Evolutionary conservation across 2,797 vertebrate species (phyloP), one percentile per base, ranked within the genome.

Genomic region (Anguilla anguilla): DNA sequence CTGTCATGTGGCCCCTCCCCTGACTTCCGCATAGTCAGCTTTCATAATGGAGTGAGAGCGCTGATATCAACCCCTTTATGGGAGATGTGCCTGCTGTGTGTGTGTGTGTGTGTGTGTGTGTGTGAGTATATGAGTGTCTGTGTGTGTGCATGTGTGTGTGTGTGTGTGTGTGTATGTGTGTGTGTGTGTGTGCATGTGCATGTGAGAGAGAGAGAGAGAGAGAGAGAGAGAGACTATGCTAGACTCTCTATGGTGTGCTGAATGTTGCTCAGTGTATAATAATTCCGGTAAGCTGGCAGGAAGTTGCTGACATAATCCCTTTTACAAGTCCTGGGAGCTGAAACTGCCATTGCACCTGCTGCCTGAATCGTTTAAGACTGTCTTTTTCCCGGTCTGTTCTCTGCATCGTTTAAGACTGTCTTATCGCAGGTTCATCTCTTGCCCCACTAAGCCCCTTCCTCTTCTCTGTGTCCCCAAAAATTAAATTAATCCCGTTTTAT

Each of bases 141-240:
- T 61, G 59, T 86, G 72, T 25, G 31, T 10, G 3, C 7, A 4
- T 9, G 53, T 53, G 35, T 69, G 2, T 87, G 64, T 84, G 46
- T 51, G 72, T 85, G 6, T 67, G 57, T 85, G 35, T 28, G 83
- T n/a, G 82, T 59, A 83, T 86, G 67, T 61, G 46, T 86, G 61
- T 86, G 82, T 83, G 82, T 49, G 35, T 86, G 28, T 64, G 84
- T 64, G 57, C 31, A 1, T 22, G 25, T 83, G 53, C 46, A 59
- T 85, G 28, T 64, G 31, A 11, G n/a, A 15, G 57, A 15, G 57
- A 15, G 57, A 17, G 59, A 17, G 64, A 3, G 64, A 4, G 64
- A 0, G 64, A 67, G 64, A 6, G 64, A 9, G 25, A 0, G 61
- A 64, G 3, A 22, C 69, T 35, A 35, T 35, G 17, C 69, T 72